A percentile compares a stretch with the other conserved stretches of the same genome.
phyloP scores from a whole-genome alignment of 2,113 vertebrate genomes.

The Pardalotus punctatus region DNA sequence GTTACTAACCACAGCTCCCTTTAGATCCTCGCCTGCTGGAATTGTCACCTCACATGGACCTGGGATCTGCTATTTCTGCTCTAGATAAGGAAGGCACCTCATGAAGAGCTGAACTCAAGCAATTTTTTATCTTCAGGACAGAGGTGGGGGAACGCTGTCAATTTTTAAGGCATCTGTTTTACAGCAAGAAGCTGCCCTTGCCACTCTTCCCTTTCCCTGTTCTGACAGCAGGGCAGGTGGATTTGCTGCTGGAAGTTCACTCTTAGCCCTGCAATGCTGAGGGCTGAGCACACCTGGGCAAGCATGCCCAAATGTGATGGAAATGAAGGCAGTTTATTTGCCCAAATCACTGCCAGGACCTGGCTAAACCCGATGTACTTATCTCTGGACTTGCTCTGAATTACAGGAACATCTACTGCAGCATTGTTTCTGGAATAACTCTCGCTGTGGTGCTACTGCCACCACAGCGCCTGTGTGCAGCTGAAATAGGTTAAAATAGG shows the following conservation, averaged over 20 bases:
- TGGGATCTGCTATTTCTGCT: not conserved
- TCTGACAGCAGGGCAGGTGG: not conserved
- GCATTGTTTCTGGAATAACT: not conserved
- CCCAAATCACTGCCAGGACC: not conserved
- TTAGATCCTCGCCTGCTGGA: not conserved
- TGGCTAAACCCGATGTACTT: not conserved
- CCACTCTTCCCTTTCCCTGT: not conserved
- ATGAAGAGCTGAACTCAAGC: not conserved
- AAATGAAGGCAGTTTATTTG: not conserved
- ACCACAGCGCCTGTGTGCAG: not conserved
- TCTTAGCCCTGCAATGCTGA: not conserved
- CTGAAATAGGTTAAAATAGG: not conserved
- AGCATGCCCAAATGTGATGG: not conserved
- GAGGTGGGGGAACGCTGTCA: not conserved
- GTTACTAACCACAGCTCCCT: not conserved
- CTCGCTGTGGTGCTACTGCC: not conserved
- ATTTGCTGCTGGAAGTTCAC: not conserved
- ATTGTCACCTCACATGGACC: accelerated
- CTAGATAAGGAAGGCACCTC: not conserved
- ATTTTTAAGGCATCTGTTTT: not conserved
- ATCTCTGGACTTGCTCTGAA: not conserved
- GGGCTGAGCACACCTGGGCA: not conserved
- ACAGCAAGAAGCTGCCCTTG: not conserved
- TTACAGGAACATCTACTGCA: not conserved
- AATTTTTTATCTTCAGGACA: not conserved